Evolutionary conservation across 2,888 invertebrate species (phyloP), one percentile per base, ranked within the genome.

Genomic region (Cheilosia vulpina): DNA sequence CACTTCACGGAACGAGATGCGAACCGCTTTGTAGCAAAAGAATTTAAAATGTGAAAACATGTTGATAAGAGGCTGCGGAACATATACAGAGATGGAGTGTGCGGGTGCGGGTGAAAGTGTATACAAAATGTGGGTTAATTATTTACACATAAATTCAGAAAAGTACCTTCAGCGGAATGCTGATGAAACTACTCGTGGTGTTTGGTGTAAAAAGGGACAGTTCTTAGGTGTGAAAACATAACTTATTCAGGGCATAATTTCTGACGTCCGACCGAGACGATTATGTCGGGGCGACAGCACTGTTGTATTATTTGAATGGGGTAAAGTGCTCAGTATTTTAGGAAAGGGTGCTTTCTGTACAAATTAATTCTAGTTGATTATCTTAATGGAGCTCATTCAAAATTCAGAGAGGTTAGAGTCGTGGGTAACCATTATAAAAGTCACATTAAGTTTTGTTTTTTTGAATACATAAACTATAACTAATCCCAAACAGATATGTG

Each of bases 91-190:
- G 34, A 58, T 55, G 55, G 21, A 19, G 45, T 62, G 55, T 45
- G 55, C 15, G 68, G 19, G 55, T 45, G 55, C 15, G 68, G 19
- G 38, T 7, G 9, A 27, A 27, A 27, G 31, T 31, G 31, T 17
- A 53, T 45, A 11, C 65, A 69, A 62, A 72, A 76, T 71, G 72
- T 81, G 81, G 85, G 81, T 77, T 85, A 85, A 85, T 81, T 85
- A 85, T 81, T 81, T 85, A 81, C 72, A 76, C 57, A 83, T 83
- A 78, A 66, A 83, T 83, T 78, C 57, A 62, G 60, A 66, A 21
- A 53, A 62, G 52, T 21, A 53, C 34, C 17, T 17, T 17, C 0
- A 38, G 45, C 50, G 45, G 52, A 69, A 73, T 75, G 75, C 34
- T 55, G 65, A 45, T 58, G 65, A 71, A 84, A 75, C 78, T 73